A percentile compares a stretch with the other conserved stretches of the same genome.
Evolutionary conservation across 2,888 invertebrate genomes (phyloP).

Genomic region (Schizaphis graminum): DNA sequence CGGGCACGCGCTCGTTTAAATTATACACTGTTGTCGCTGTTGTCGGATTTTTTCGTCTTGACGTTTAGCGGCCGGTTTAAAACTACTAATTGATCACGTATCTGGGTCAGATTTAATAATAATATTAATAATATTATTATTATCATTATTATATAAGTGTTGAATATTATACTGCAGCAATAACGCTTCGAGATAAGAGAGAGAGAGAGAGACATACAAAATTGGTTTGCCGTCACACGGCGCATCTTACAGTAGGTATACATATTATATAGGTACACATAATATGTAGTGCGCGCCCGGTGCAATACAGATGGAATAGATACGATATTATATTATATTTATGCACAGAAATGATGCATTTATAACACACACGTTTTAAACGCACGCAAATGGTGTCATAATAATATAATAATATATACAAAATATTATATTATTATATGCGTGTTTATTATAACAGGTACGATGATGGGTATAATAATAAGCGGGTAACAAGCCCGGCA

Average conservation of each 20-base stretch:
- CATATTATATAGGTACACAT: not conserved
- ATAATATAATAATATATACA: not conserved
- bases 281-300: not conserved
- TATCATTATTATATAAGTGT: not conserved
- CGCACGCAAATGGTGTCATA: not conserved
- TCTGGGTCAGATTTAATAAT: conserved; percentile 38
- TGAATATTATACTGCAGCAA: not conserved
- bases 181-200: not conserved
- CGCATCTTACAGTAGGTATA: not conserved
- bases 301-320: not conserved
- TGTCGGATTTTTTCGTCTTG: not conserved
- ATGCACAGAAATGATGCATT: not conserved
- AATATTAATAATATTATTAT: not conserved
- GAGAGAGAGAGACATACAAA: too few species aligned
- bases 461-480: not conserved
- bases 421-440: not conserved
- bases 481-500: not conserved
- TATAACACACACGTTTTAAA: not conserved
- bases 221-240: not conserved
- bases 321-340: not conserved
- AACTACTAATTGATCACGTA: conserved; percentile 56
- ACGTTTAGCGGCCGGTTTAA: not conserved
- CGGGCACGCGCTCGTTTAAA: conserved; percentile 35
- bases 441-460: not conserved
- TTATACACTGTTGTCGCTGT: not conserved